Base-by-base conservation (phyloP, 2,113 vertebrate species). In the Hymenochirus boettgeri region DNA sequence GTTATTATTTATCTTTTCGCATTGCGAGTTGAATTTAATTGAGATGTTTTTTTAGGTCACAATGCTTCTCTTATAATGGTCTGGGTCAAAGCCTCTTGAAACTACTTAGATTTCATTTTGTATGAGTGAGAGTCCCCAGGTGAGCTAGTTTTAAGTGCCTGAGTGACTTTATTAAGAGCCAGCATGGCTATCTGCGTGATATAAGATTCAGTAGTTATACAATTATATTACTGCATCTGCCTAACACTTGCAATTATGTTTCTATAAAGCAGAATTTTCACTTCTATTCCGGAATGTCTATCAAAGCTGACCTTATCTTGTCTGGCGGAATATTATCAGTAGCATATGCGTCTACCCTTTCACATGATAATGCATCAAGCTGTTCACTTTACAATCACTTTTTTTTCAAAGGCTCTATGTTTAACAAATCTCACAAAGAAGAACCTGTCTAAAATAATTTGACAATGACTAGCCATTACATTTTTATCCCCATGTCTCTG, bases 301-400 rank as follows among this genome's bases (percentile, higher is more conserved):
- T 69, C 56, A 69, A 59, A 60, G 57, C 56, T 60, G 65, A 69
- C 65, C 65, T 69, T 60, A 69, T 69, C 57, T 69, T 23, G 47
- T 59, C 48, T 69, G 23, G 18, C 39, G 52, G 48, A 69, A 60
- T 53, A 69, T 69, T 69, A 60, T 67, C 65, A 52, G 64, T 60
- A 67, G 56, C 47, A 60, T 59, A 37, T 60, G 47, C 53, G 65
- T 60, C 65, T 69, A 53, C n/a, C 56, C 65, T 69, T 69, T 69
- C 53, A 60, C 56, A 69, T 53, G 65, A 69, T 60, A 60, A 69
- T 60, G 56, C 48, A 60, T 69, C 65, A 69, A 59, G 57, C 65
- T 69, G 57, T 60, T 59, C 47, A 23, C 47, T 69, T 52, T n/a
- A 59, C 33, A 69, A 60, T n/a, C 47, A n/a, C 35, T 67, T 37